phyloP scores from a whole-genome alignment of 2,888 invertebrate genomes.

The Brenthis hecate region DNA sequence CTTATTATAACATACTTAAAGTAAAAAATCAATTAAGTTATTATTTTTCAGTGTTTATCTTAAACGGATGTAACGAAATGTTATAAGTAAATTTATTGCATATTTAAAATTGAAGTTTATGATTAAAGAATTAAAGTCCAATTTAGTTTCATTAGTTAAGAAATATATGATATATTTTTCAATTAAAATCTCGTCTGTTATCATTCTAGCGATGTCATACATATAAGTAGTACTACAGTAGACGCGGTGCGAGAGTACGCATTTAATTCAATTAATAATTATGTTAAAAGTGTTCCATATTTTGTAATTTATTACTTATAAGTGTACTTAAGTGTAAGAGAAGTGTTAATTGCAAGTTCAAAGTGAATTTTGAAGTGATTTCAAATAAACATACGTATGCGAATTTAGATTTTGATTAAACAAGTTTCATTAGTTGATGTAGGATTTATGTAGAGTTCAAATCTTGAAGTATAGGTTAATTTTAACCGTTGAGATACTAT shows the following conservation, averaged over 20 bases:
- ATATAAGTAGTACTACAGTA: constrained; percentile 53
- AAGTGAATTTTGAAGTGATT: constrained; percentile 8
- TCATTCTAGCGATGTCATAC: constrained; percentile 79
- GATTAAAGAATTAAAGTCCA: constrained; percentile 26
- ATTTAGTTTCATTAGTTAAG: constrained; percentile 40
- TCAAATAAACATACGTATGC: neutral
- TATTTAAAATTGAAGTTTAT: constrained; percentile 44
- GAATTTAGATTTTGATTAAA: constrained; percentile 10
- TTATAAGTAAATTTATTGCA: constrained; percentile 40
- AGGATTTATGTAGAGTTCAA: neutral
- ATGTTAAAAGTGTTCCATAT: constrained; percentile 21
- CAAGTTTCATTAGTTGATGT: neutral
- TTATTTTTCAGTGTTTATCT: constrained; percentile 70
- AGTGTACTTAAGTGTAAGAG: neutral
- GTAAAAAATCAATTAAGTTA: constrained; percentile 48
- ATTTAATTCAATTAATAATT: constrained; percentile 22
- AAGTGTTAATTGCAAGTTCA: constrained; percentile 5
- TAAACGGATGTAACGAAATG: constrained; percentile 44
- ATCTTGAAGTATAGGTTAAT: too few relatives aligned
- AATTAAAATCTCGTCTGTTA: constrained; percentile 49
- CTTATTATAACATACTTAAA: constrained; percentile 46
- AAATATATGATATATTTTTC: constrained; percentile 8
- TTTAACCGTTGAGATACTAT: too few relatives aligned
- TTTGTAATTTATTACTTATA: constrained; percentile 7
- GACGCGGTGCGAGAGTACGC: constrained; percentile 39